Evolutionary conservation across 1,140 invertebrate genomes (phyloP), one percentile per base, ranked within the genome.

Genomic region (Drosophila kanapiae): DNA sequence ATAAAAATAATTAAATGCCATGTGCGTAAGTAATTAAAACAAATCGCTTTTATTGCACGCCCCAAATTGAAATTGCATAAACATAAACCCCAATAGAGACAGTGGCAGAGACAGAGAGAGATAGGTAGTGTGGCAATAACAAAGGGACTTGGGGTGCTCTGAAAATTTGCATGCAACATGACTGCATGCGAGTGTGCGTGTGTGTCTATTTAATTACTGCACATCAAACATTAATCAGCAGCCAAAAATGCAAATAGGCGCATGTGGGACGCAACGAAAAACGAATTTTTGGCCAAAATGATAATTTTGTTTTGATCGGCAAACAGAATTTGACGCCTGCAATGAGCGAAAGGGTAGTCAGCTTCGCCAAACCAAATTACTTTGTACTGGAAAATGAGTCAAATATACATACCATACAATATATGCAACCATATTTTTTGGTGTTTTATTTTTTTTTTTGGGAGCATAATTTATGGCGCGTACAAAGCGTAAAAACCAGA

Each of bases 1-100:
- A 90, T 90, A 90, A 90, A 87, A 90, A 90, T 90, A 90, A 90
- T 91, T 85, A 91, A 90, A 90, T 90, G 82, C 81, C 85, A 90
- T 90, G 85, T 90, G 86, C 85, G 86, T 90, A 86, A 82, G 78
- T 90, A 90, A 90, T 90, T 85, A 90, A 90, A 90, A 91, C 85
- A 90, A 90, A 90, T 90, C 86, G 86, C 60, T 90, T 90, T 91
- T 85, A 85, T 80, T 75, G 81, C 84, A 43, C 74, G 65, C 54
- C 76, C 38, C 51, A 88, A 88, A 90, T 90, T 90, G 85, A 84
- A 90, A 88, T 84, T 88, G 84, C 84, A 88, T 88, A 88, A 84
- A 88, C 82, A 81, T 83, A 86, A 82, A 72, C 70, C 61, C 13
- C 35, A 38, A 56, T 54, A 37, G 51, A 23, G 51, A 8, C 29